Evolutionary conservation across 2,113 vertebrate species (phyloP).

Genomic region (Stegostoma tigrinum): DNA sequence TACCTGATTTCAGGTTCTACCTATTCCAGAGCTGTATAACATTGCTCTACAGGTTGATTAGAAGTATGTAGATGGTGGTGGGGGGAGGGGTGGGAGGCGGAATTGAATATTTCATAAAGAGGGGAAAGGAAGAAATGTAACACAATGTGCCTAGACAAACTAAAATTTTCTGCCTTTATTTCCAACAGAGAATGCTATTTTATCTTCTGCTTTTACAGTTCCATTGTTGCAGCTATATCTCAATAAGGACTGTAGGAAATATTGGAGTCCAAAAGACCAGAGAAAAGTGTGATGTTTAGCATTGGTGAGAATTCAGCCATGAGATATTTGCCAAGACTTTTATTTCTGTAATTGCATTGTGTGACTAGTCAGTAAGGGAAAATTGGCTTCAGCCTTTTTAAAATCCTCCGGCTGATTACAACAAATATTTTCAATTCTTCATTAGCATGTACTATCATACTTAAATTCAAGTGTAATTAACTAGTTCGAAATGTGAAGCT

Average conservation of each 20-base stretch:
- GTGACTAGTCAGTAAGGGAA: no score
- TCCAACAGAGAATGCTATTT: neutral
- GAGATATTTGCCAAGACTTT: neutral
- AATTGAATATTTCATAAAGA: neutral
- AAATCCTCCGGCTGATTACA: no score
- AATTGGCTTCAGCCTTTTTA: no score
- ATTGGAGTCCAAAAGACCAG: neutral
- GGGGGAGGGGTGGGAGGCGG: no score
- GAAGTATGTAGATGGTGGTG: neutral
- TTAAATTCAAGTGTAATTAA: no score
- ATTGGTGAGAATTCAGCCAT: neutral
- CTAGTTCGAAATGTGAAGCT: no score
- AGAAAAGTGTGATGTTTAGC: neutral
- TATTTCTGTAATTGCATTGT: neutral
- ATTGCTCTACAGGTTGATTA: no score
- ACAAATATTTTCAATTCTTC: no score
- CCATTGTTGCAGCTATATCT: neutral
- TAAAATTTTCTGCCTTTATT: neutral
- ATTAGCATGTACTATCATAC: no score
- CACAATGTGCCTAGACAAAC: neutral
- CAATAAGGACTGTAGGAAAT: neutral
- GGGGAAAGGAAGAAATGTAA: neutral
- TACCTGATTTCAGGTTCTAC: no score
- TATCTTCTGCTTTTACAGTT: neutral
- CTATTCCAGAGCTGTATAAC: no score